phyloP scores from a whole-genome alignment of 2,113 vertebrate genomes.

The Eudyptes chrysolophus region DNA sequence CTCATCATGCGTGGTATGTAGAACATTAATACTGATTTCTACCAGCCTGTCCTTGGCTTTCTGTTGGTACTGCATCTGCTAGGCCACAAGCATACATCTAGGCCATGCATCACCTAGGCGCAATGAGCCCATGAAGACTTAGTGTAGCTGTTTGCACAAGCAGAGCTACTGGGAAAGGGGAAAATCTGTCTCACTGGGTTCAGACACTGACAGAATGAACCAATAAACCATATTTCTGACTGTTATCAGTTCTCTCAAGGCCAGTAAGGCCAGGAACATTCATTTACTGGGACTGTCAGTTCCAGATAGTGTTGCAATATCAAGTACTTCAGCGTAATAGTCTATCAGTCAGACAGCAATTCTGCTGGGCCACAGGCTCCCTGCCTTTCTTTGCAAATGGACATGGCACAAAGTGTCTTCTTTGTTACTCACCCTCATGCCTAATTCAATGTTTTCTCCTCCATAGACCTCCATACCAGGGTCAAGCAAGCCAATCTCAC shows the following conservation, averaged over 20 bases:
- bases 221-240: conserved; percentile 1
- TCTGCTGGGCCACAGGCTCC: not conserved
- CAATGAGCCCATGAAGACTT: not conserved
- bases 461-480: conserved; percentile 99
- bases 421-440: conserved; percentile 89
- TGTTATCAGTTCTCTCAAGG: not conserved
- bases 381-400: not conserved
- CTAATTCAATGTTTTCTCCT: conserved; percentile 96
- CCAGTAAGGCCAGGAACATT: not conserved
- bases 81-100: not conserved
- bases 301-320: not conserved
- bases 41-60: not conserved
- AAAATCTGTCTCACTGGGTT: not conserved
- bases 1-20: not conserved
- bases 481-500: conserved; percentile 94
- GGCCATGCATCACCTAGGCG: not conserved
- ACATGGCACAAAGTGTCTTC: not conserved
- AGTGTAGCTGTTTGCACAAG: not conserved
- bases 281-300: not conserved
- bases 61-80: not conserved
- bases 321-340: not conserved
- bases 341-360: not conserved
- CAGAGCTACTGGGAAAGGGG: not conserved
- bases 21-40: not conserved
- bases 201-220: not conserved